Evolutionary conservation across 2,113 vertebrate genomes (phyloP).

Genomic region (Odobenus rosmarus): DNA sequence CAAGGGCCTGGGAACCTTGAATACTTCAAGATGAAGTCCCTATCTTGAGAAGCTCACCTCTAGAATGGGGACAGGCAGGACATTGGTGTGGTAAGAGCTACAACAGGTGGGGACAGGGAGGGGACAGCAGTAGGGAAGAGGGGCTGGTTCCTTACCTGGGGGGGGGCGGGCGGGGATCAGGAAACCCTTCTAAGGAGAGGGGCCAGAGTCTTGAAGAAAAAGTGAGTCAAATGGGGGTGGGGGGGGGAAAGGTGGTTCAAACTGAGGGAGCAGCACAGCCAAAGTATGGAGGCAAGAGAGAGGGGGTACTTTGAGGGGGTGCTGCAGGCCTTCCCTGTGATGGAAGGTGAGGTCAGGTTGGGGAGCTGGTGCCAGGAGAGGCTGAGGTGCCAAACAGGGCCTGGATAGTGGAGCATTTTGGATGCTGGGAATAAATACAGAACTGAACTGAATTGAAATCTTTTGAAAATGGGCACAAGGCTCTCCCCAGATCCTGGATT

Average conservation of each 20-base stretch:
- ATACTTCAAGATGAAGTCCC: background rate
- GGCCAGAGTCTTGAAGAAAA: background rate
- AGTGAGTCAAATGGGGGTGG: background rate
- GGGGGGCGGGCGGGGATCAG: background rate
- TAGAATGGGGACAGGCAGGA: background rate
- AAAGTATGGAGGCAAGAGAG: background rate
- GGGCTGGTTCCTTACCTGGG: background rate
- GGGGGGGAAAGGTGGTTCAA: background rate
- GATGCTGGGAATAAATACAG: background rate
- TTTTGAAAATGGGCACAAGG: background rate
- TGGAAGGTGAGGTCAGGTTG: background rate
- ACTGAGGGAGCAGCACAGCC: background rate
- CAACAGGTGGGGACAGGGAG: background rate
- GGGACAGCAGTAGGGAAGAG: background rate
- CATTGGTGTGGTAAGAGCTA: background rate
- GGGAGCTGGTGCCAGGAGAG: background rate
- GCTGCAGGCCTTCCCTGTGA: background rate
- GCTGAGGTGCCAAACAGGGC: background rate
- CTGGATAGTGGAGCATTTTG: background rate
- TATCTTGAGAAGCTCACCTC: background rate
- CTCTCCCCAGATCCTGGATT: background rate
- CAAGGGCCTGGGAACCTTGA: background rate
- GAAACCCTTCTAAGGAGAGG: background rate
- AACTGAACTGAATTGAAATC: background rate
- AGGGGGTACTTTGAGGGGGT: background rate